phyloP scores from a whole-genome alignment of 2,888 invertebrate genomes.

The Yponomeuta evonymella region DNA sequence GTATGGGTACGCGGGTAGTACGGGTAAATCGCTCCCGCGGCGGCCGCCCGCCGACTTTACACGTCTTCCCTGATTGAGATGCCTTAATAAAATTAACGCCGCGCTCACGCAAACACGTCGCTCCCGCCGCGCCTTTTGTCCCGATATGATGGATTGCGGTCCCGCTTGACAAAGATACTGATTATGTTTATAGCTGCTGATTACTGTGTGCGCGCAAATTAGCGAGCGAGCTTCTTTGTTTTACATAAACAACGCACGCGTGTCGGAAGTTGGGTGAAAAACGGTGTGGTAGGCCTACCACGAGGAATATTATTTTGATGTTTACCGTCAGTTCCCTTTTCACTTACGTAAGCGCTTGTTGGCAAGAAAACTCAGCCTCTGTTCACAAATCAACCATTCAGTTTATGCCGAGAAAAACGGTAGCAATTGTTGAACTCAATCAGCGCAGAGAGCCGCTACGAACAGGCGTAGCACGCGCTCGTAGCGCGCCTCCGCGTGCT shows the following conservation, averaged over 20 bases:
- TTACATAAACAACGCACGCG: background rate
- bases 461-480: background rate
- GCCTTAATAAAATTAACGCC: constrained; percentile 73
- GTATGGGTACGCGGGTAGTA: constrained; percentile 39
- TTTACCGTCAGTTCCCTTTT: background rate
- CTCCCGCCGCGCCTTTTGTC: constrained; percentile 60
- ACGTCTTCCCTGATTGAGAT: constrained; percentile 67
- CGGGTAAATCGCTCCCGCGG: constrained; percentile 33
- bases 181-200: constrained; percentile 65
- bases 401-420: constrained; percentile 37
- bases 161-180: constrained; percentile 58
- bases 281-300: background rate
- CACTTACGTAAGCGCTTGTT: background rate
- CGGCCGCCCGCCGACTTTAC: constrained; percentile 40
- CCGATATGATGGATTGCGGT: constrained; percentile 72
- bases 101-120: constrained; percentile 63
- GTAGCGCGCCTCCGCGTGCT: constrained; percentile 5
- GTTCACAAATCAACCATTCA: constrained; percentile 9
- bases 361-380: background rate
- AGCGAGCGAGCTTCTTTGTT: constrained; percentile 31
- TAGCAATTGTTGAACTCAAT: constrained; percentile 41
- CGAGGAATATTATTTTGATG: background rate
- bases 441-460: constrained; percentile 31
- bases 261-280: background rate
- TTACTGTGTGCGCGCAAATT: constrained; percentile 63